Percentiles rank a stretch among this genome's conserved stretches.
Evolutionary conservation across 1,140 invertebrate genomes (phyloP).

Genomic region (Anadara kagoshimensis): DNA sequence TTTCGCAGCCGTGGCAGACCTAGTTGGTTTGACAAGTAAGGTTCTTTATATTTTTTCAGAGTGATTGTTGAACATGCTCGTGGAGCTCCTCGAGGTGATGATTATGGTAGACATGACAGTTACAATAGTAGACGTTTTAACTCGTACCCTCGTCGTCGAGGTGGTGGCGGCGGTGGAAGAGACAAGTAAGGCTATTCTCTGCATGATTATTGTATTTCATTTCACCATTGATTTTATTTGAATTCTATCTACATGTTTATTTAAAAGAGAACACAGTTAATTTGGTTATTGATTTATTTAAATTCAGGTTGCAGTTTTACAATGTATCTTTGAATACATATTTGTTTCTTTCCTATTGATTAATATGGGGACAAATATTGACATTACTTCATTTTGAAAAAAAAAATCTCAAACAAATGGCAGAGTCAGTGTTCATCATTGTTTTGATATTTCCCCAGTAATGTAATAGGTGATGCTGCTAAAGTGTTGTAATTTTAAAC

Average conservation of each 20-base stretch:
- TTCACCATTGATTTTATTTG: background rate
- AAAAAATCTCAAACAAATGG: no score
- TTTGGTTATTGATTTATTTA: no score
- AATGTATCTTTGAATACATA: background rate
- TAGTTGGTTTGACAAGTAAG: conserved; percentile 14
- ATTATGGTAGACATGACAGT: conserved; percentile 64
- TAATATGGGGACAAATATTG: no score
- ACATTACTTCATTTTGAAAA: no score
- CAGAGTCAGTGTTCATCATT: no score
- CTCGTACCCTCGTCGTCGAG: conserved; percentile 16
- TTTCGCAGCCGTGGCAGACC: background rate
- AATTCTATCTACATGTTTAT: background rate
- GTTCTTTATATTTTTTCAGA: conserved; percentile 76
- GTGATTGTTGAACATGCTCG: conserved; percentile 90
- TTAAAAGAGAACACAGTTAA: no score
- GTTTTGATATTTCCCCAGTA: no score
- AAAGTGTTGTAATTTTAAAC: no score
- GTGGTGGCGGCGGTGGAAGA: conserved; percentile 54
- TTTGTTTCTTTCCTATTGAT: no score
- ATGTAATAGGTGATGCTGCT: no score
- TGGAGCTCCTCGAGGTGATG: conserved; percentile 60
- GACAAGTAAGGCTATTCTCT: conserved; percentile 62
- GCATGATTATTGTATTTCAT: background rate
- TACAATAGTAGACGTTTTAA: conserved; percentile 39
- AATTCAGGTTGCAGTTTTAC: no score